Evolutionary conservation across 2,888 invertebrate genomes (phyloP).

Genomic region (Hetaerina titia): DNA sequence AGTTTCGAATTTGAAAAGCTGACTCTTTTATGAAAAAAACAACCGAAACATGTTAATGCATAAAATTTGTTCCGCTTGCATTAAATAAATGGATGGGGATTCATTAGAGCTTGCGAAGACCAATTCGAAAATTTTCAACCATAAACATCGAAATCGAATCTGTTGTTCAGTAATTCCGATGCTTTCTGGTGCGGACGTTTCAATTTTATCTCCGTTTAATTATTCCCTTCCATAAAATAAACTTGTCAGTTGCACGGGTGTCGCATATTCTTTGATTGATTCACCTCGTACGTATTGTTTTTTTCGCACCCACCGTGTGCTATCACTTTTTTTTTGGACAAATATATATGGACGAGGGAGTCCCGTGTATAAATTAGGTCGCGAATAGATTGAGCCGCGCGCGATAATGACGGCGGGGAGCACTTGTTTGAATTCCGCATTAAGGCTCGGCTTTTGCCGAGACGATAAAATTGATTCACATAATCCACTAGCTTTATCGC

Average conservation of each 20-base stretch:
- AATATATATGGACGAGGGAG: not conserved
- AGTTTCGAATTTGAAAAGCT: not conserved
- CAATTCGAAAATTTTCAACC: conserved; percentile 3
- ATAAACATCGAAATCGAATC: conserved; percentile 28
- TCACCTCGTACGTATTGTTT: not conserved
- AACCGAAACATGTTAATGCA: not conserved
- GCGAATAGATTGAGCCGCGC: not conserved
- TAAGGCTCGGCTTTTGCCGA: not conserved
- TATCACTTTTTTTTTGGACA: not conserved
- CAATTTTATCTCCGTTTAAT: conserved; percentile 39
- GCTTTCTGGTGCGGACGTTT: not conserved
- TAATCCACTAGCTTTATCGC: conserved; percentile 37
- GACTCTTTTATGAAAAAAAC: not conserved
- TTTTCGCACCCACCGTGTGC: not conserved
- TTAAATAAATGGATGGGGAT: not conserved
- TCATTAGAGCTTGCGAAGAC: not conserved
- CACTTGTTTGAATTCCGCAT: conserved; percentile 55
- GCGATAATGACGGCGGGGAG: not conserved
- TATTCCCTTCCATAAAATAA: not conserved
- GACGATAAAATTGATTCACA: conserved; percentile 40
- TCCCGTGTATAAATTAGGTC: conserved; percentile 4
- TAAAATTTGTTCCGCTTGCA: not conserved
- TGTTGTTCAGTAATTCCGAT: not conserved
- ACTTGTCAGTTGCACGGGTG: not conserved
- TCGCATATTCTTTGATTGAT: not conserved